Percentiles rank a stretch among this genome's conserved stretches.
Conservation (phyloP, 2,888 invertebrate species). For the Myopa testacea region DNA sequence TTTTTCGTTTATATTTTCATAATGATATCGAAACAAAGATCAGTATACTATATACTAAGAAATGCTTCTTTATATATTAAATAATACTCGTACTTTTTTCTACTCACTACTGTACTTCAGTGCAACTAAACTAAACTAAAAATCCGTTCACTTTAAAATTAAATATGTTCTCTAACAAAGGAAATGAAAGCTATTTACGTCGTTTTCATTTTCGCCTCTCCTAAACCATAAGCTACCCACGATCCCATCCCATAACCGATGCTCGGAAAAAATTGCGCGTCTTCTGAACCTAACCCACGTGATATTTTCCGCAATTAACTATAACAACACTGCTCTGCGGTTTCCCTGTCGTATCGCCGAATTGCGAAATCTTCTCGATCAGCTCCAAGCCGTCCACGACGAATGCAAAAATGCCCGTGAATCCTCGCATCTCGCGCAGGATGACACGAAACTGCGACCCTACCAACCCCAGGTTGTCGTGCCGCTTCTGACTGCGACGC, state of each 20-base stretch:
- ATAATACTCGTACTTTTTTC: too few relatives aligned
- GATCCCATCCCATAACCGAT: conserved; percentile 27
- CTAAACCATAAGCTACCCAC: background rate
- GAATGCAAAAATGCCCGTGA: conserved; percentile 85
- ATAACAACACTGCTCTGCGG: conserved; percentile 81
- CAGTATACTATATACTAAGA: too few relatives aligned
- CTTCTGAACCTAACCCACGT: conserved; percentile 60
- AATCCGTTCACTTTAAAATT: background rate
- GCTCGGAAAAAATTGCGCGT: background rate
- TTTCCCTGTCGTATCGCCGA: conserved; percentile 82
- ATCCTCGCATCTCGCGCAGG: conserved; percentile 84
- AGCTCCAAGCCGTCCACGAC: conserved; percentile 84
- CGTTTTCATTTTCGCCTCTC: background rate
- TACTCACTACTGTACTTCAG: background rate
- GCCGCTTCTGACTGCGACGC: conserved; percentile 83
- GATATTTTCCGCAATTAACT: conserved; percentile 80
- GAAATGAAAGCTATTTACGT: conserved; percentile 5
- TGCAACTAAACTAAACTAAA: background rate
- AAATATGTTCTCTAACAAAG: background rate
- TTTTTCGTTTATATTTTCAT: background rate
- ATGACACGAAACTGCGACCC: conserved; percentile 87
- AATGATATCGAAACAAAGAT: background rate
- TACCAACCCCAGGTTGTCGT: conserved; percentile 84
- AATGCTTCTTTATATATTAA: too few relatives aligned
- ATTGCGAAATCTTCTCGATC: conserved; percentile 81